A percentile compares a stretch with the other conserved stretches of the same genome.
Conservation (phyloP, 1,140 invertebrate species). For the Bombus difficillimus region DNA sequence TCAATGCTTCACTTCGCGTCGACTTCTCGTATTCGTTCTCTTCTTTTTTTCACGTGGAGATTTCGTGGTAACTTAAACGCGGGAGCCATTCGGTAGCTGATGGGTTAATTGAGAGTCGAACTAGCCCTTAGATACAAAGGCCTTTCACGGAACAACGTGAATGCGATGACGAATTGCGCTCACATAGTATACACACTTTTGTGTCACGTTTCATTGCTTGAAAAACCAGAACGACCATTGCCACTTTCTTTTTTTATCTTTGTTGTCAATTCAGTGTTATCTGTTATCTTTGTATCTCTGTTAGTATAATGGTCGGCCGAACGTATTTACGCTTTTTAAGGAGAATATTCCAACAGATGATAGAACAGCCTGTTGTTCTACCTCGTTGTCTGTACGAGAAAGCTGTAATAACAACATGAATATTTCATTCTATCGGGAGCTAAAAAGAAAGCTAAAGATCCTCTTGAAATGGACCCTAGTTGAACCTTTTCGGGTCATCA, state of each 20-base stretch:
- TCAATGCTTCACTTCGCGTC: conserved; percentile 40
- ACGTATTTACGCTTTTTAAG: conserved; percentile 8
- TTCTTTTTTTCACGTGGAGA: conserved; percentile 59
- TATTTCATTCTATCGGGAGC: conserved; percentile 64
- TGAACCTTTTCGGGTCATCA: conserved; percentile 63
- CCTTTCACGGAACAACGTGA: conserved; percentile 69
- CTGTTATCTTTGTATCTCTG: neutral
- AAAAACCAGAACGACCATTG: neutral
- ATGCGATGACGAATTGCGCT: conserved; percentile 72
- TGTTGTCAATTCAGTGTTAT: neutral
- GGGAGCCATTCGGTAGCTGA: conserved; percentile 80
- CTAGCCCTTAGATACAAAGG: conserved; percentile 75
- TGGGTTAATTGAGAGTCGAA: conserved; percentile 80
- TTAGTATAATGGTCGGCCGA: neutral
- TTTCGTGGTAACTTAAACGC: conserved; percentile 76
- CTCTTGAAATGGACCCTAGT: conserved; percentile 29
- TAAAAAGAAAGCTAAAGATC: conserved; percentile 1
- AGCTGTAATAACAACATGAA: conserved; percentile 75
- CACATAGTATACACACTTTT: neutral
- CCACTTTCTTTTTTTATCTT: conserved; percentile 9
- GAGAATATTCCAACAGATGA: neutral
- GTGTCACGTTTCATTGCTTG: conserved; percentile 40
- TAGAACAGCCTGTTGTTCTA: neutral
- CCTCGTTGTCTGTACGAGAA: neutral
- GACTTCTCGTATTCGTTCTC: conserved; percentile 52